Evolutionary conservation across 2,113 vertebrate genomes (phyloP).

Genomic region (Phoxinus phoxinus): DNA sequence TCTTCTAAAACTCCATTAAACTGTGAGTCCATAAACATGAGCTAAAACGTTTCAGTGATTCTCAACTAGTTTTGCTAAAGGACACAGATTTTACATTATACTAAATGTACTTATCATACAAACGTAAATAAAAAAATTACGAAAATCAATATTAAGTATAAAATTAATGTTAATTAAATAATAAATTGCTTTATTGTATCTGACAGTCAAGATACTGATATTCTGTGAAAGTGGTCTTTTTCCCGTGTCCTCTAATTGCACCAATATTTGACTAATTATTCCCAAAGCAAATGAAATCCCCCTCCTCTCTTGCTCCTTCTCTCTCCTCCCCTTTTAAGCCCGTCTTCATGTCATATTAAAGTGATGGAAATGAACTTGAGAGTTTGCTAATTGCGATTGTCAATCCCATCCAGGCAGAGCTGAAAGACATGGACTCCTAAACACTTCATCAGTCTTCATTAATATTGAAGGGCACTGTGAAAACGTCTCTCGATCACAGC

Average conservation of each 20-base stretch:
- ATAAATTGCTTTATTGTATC: background rate
- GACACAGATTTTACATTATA: background rate
- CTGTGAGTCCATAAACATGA: slow-evolving; percentile 13
- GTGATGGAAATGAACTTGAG: slow-evolving; percentile 82
- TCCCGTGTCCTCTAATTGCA: background rate
- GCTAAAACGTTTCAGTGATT: background rate
- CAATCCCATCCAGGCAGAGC: slow-evolving; percentile 76
- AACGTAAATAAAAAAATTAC: background rate
- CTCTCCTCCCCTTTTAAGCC: slow-evolving; percentile 62
- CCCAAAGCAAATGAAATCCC: slow-evolving; percentile 7
- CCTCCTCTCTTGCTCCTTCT: slow-evolving; percentile 34
- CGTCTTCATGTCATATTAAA: slow-evolving; percentile 80
- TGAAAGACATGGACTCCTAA: slow-evolving; percentile 75
- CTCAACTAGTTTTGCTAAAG: background rate
- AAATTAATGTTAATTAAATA: background rate
- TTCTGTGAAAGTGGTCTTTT: background rate
- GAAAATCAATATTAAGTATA: background rate
- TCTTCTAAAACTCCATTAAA: slow-evolving; percentile 10
- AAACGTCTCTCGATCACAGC: slow-evolving; percentile 67
- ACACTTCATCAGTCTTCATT: slow-evolving; percentile 85
- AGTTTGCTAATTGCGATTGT: slow-evolving; percentile 82
- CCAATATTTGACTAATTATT: background rate
- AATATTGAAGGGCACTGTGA: slow-evolving; percentile 75
- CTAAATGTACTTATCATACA: background rate
- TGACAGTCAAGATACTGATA: background rate